phyloP scores from a whole-genome alignment of 1,140 invertebrate species.

The Drosophila subpulchrella region DNA sequence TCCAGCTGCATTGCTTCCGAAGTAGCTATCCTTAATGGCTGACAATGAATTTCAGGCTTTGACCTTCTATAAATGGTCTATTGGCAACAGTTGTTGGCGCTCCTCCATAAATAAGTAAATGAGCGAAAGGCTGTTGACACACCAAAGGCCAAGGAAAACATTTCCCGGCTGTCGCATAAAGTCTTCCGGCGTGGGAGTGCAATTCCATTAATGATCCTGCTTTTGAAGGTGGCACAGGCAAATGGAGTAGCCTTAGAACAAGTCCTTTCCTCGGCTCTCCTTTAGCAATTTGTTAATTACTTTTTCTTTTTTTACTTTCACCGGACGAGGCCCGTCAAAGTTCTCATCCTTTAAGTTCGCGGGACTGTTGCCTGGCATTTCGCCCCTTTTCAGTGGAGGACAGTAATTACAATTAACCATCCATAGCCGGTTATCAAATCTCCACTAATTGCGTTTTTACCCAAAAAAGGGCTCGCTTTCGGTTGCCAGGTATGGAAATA shows the following conservation, averaged over 20 bases:
- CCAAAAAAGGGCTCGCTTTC: background rate
- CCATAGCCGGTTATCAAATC: conserved; percentile 39
- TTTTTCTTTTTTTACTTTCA: conserved; percentile 12
- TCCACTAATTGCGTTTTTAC: conserved; percentile 37
- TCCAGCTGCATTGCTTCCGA: background rate
- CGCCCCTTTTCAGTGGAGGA: conserved; percentile 7
- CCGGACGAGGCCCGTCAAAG: conserved; percentile 4
- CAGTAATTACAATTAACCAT: conserved; percentile 38
- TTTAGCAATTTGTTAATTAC: conserved; percentile 41
- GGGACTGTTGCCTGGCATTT: conserved; percentile 9
- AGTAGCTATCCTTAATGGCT: background rate
- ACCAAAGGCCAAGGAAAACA: conserved; percentile 6
- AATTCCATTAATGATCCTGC: conserved; percentile 27
- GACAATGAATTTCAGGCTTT: background rate
- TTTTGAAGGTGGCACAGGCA: conserved; percentile 1
- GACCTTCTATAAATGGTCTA: conserved; percentile 5
- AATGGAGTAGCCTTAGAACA: conserved; percentile 1
- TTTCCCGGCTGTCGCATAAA: conserved; percentile 15
- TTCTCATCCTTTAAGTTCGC: background rate
- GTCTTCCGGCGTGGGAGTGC: conserved; percentile 23
- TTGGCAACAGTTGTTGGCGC: conserved; percentile 22
- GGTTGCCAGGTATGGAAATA: conserved; percentile 9
- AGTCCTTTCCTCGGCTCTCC: conserved; percentile 22
- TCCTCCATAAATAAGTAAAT: conserved; percentile 30
- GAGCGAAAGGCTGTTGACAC: conserved; percentile 17